Evolutionary conservation across 2,888 invertebrate species (phyloP), one percentile per base, ranked within the genome.

Genomic region (Dynastes grantii): DNA sequence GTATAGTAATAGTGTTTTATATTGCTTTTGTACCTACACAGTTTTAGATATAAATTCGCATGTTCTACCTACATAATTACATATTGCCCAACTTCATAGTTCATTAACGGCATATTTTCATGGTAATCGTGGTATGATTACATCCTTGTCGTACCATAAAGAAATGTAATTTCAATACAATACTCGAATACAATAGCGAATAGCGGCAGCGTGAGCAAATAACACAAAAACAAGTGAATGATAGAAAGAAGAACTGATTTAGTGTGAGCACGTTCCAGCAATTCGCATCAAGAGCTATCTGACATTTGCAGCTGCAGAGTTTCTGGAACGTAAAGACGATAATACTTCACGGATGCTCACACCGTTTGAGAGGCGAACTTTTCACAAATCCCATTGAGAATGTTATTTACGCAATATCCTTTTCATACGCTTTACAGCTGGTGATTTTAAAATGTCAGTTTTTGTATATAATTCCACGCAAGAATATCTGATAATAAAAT

Each of bases 261-360:
- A n/a, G n/a, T n/a, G n/a, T n/a, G n/a, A n/a, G n/a, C n/a, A n/a
- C 64, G 73, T 63, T 75, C 75, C 75, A 76, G 65, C 67, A 78
- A 78, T 78, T 78, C 67, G 75, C 63, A 64, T 70, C 68, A 51
- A 76, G 78, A 67, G 75, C 75, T 78, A 78, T 78, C 78, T 78
- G 55, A 53, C 67, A 37, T 75, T 65, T 76, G 78, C 78, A 78
- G 78, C 75, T 73, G 78, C 55, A 75, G 49, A 73, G 78, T 73
- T 78, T 75, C 65, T 67, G 65, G 75, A 78, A 75, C 75, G 75
- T 78, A 55, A 78, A 75, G 58, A 65, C 75, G 75, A 78, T 78
- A 78, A 78, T 76, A 40, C 68, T 40, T 58, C 68, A 67, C 67
- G 64, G 68, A 67, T 68, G 68, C 68, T 68, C 68, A 68, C 68